A percentile compares a stretch with the other conserved stretches of the same genome.
These are phyloP conservation scores for Oxytorus armatus DNA, from an alignment of 2,888 invertebrate species.

Conservation along the genomic window DNA sequence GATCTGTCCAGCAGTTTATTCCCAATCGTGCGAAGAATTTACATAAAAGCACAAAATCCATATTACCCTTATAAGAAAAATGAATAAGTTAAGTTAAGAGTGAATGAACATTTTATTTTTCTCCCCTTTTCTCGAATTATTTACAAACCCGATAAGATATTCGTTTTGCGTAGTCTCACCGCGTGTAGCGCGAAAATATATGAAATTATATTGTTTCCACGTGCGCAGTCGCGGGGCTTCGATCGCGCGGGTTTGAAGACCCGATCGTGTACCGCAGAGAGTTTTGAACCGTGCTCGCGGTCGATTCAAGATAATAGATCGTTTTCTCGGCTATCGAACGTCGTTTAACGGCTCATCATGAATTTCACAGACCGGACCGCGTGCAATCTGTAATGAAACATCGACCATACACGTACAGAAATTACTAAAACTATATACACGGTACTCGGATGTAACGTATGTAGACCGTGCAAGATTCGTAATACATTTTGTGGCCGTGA, in stretches of 20 bases:
- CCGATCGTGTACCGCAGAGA: not conserved
- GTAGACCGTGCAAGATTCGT: conserved; percentile 61
- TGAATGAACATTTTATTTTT: conserved; percentile 22
- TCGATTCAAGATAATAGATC: conserved; percentile 75
- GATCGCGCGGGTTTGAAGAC: not conserved
- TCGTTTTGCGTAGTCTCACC: conserved; percentile 36
- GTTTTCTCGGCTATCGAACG: conserved; percentile 77
- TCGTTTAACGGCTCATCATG: conserved; percentile 80
- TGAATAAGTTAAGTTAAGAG: too few relatives aligned
- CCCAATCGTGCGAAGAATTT: too few relatives aligned
- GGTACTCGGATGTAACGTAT: conserved; percentile 64
- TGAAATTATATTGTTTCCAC: conserved; percentile 52
- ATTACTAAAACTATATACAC: conserved; percentile 48
- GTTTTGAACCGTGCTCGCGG: conserved; percentile 42
- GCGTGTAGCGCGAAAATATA: conserved; percentile 30
- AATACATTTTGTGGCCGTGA: conserved; percentile 61
- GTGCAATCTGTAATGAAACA: conserved; percentile 80
- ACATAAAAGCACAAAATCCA: too few relatives aligned
- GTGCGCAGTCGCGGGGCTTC: conserved; percentile 21
- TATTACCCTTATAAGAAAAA: too few relatives aligned
- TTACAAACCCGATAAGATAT: conserved; percentile 29
- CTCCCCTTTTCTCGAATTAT: conserved; percentile 3
- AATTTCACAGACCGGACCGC: conserved; percentile 78
- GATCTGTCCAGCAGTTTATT: too few relatives aligned
- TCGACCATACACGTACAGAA: conserved; percentile 73